Evolutionary conservation across 2,888 invertebrate genomes (phyloP).

Genomic region (Phengaris arion): DNA sequence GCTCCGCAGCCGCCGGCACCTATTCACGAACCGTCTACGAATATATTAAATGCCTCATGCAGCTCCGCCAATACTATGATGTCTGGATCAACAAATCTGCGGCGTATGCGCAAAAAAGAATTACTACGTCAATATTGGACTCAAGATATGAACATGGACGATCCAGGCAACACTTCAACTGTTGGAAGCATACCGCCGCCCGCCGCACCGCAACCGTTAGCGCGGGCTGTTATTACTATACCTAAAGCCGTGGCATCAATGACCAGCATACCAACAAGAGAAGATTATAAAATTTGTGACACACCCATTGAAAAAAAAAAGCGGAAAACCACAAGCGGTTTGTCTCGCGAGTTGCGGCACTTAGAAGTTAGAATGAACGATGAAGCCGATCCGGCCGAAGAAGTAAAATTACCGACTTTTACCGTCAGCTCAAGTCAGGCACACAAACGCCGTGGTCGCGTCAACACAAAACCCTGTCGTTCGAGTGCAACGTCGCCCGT

Average conservation of each 20-base stretch:
- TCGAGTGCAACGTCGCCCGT: conserved; percentile 53
- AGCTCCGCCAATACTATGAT: conserved; percentile 64
- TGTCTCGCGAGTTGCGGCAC: conserved; percentile 82
- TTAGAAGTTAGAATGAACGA: conserved; percentile 80
- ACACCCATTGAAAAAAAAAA: conserved; percentile 85
- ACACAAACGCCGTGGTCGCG: conserved; percentile 60
- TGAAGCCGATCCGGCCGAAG: conserved; percentile 70
- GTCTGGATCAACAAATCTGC: conserved; percentile 85
- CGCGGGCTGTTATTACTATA: conserved; percentile 87
- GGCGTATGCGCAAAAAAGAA: conserved; percentile 95
- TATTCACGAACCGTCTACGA: conserved; percentile 57
- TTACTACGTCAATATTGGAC: conserved; percentile 88
- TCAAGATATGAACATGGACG: conserved; percentile 92
- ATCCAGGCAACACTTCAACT: conserved; percentile 79
- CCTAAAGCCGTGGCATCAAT: conserved; percentile 94
- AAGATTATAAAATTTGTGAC: conserved; percentile 87
- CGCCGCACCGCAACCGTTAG: conserved; percentile 80
- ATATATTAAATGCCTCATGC: conserved; percentile 61
- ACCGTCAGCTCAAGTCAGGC: conserved; percentile 47
- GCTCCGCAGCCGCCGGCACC: conserved; percentile 76
- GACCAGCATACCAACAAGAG: conserved; percentile 91
- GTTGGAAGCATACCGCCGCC: conserved; percentile 77
- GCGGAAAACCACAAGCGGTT: conserved; percentile 73
- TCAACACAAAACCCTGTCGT: conserved; percentile 51
- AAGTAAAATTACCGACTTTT: conserved; percentile 55